Base-by-base conservation (phyloP, 2,797 vertebrate genomes). In the Molossus alvarezi region DNA sequence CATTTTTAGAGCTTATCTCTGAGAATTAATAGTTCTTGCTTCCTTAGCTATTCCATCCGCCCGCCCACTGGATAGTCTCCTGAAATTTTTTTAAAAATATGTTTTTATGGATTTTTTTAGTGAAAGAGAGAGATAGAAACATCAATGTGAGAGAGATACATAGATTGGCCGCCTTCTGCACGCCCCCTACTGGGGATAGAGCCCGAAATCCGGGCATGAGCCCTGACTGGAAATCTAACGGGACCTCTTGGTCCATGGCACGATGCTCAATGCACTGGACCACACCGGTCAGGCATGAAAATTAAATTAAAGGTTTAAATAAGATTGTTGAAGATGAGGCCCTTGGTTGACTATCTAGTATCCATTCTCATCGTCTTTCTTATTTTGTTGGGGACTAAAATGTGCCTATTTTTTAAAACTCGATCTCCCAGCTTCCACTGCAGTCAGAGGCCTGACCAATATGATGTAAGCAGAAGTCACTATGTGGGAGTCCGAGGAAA, bases 371-470 rank as follows among this genome's bases (percentile, higher is more conserved):
- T 37, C 12, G 5, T 18, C 80, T 71, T 80, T 25, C 45, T 83
- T 86, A 53, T 85, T 93, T 86, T 86, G n/a, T 23, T 67, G 87
- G 58, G 33, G 65, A 53, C 57, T 58, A n/a, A 93, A 88, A 51
- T 51, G 8, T 65, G 80, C 23, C 58, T 84, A 58, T 14, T 20
- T 29, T 75, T 64, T 29, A 51, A 83, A 83, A 85, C 20, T 37
- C 0, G 37, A 81, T 95, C 91, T 77, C 71, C 57, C 76, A 88
- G 55, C 18, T 41, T 77, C 41, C 25, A 18, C 53, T 65, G 58
- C 25, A 27, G 58, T 72, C 65, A 80, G 33, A 58, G 10, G 7
- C 11, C 33, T 90, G 53, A 45, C 17, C 51, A 60, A 41, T 12
- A 9, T 55, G 55, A 69, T 14, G 27, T 67, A 90, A 93, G 29